Evolutionary conservation across 2,113 vertebrate species (phyloP), one percentile per base, ranked within the genome.

Genomic region (Hystrix brachyura): DNA sequence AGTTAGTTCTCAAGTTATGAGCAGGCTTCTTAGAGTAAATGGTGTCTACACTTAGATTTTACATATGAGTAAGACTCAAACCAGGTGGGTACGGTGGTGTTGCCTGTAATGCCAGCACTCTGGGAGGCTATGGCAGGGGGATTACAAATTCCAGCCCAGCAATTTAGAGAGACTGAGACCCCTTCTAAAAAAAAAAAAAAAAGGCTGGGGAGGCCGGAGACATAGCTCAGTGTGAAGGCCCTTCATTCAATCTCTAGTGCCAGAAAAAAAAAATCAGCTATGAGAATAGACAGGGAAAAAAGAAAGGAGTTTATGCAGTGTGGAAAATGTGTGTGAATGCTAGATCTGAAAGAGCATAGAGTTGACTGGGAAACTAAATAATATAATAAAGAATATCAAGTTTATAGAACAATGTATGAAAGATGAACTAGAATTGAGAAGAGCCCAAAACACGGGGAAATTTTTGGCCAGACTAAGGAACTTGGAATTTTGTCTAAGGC

Each of bases 401-500:
- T 38, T 5, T 34, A 4, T 1, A 10, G 51, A 13, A 46, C n/a
- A 25, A 25, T 23, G 65, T 27, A 32, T 21, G 21, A 74, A 46
- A 71, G 48, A 74, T 18, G 64, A 89, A 57, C 57, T 38, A 59
- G 87, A 65, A 55, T 3, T 12, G 10, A 57, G 65, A 86, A 83
- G 65, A 46, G 46, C 23, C 11, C 59, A 89, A 67, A 21, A 46
- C 32, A 25, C 48, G 51, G 78, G 51, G n/a, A 71, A 53, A 55
- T 86, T 59, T 85, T 80, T 84, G 57, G 25, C 38, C 46, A 57
- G 19, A 92, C 15, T 57, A 67, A 94, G 32, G 23, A 76, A 88
- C 85, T 51, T 76, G 32, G 38, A 72, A 84, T 62, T 96, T 90
- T 82, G 60, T 71, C 82, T 79, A 48, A 90, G 71, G 67, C 13